Percentiles rank a stretch among this genome's conserved stretches.
phyloP scores from a whole-genome alignment of 1,140 invertebrate genomes.

The Hormaphis cornu region DNA sequence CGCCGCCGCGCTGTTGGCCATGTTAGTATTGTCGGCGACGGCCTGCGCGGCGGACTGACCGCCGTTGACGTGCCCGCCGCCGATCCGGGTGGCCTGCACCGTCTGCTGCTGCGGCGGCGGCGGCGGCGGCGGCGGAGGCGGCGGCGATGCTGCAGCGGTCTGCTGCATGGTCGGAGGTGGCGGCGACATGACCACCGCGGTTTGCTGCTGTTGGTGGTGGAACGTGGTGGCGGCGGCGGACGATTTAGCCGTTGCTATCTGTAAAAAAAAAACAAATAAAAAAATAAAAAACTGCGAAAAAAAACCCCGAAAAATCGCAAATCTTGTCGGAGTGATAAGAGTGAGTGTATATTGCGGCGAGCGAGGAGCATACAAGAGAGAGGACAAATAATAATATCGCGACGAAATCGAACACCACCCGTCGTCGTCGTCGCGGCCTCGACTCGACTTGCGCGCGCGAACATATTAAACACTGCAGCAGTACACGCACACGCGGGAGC shows the following conservation, averaged over 20 bases:
- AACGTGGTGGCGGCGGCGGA: background rate
- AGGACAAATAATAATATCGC: background rate
- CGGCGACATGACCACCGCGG: slow-evolving; percentile 3
- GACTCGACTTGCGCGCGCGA: background rate
- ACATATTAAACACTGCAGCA: too few species aligned
- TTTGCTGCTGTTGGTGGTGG: background rate
- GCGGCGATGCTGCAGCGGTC: slow-evolving; percentile 24
- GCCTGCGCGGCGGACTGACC: background rate
- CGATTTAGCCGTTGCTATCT: slow-evolving; percentile 13
- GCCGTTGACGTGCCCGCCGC: background rate
- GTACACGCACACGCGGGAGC: background rate
- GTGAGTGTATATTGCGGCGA: too few species aligned
- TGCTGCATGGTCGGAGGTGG: slow-evolving; percentile 26
- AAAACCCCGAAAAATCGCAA: background rate
- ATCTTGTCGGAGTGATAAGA: too few species aligned
- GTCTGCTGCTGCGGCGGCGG: background rate
- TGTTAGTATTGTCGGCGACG: background rate
- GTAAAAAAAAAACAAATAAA: background rate
- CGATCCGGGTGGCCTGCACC: background rate
- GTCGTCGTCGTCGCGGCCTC: background rate
- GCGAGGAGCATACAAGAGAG: too few species aligned
- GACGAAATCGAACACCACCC: slow-evolving; percentile 4
- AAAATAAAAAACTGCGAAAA: background rate
- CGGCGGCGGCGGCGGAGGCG: slow-evolving; percentile 14
- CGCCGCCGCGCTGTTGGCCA: background rate